These are phyloP conservation scores for Ctenicera cuprea DNA, from an alignment of 2,888 invertebrate genomes.

Conservation along the genomic window DNA sequence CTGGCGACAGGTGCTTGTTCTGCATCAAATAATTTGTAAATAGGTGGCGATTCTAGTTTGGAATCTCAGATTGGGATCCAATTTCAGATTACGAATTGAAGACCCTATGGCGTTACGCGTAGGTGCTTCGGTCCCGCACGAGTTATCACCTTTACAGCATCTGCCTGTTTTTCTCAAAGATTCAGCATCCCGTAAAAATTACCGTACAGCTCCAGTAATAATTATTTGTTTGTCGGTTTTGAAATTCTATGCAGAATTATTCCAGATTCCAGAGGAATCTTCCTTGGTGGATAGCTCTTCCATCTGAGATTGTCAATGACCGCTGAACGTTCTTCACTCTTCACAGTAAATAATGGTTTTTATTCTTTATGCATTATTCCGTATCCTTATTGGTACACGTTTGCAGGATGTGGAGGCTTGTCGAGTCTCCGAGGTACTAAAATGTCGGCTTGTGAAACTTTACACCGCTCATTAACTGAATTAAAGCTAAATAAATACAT, in stretches of 20 bases:
- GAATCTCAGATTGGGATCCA: constrained; percentile 38
- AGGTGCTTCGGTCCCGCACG: constrained; percentile 45
- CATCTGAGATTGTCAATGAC: constrained; percentile 29
- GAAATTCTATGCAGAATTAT: constrained; percentile 7
- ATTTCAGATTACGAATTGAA: constrained; percentile 33
- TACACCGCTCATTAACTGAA: constrained; percentile 43
- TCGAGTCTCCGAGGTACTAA: constrained; percentile 36
- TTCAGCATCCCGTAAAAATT: constrained; percentile 27
- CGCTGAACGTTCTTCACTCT: constrained; percentile 15
- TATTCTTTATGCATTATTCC: constrained; percentile 43
- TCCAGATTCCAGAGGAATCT: not conserved
- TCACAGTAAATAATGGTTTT: constrained; percentile 34
- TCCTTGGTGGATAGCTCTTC: not conserved
- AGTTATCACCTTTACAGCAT: constrained; percentile 40
- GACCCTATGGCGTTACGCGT: constrained; percentile 46
- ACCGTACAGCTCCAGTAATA: constrained; percentile 16
- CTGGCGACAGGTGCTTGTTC: constrained; percentile 51
- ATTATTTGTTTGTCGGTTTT: constrained; percentile 18
- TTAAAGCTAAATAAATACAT: constrained; percentile 44
- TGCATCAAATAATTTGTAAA: constrained; percentile 46
- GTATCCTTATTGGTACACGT: constrained; percentile 37
- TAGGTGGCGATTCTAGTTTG: constrained; percentile 46
- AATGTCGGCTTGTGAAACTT: constrained; percentile 44
- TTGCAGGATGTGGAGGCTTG: constrained; percentile 31
- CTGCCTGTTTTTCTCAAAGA: constrained; percentile 37